Percentiles rank a stretch among this genome's conserved stretches.
These are phyloP conservation scores for Pinctada fucata DNA, from an alignment of 2,888 invertebrate species.

Conservation along the genomic window DNA sequence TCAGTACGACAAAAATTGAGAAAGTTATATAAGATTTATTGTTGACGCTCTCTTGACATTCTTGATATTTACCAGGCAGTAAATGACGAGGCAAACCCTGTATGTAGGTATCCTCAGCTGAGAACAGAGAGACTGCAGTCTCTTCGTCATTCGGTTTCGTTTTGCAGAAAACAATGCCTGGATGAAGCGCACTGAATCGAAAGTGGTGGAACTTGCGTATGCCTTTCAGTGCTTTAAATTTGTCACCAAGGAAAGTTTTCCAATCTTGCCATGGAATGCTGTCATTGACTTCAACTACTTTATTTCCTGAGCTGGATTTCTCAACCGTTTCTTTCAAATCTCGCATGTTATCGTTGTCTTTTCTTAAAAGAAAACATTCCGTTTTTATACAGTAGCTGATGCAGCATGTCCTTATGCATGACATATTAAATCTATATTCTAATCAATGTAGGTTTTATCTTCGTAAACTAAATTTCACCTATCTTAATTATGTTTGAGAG, in stretches of 20 bases:
- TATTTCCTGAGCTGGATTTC: neutral
- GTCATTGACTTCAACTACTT: neutral
- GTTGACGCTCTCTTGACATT: too few relatives aligned
- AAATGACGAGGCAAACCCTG: too few relatives aligned
- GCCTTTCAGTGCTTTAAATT: neutral
- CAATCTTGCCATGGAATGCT: neutral
- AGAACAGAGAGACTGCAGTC: neutral
- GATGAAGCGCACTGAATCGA: neutral
- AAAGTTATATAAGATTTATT: too few relatives aligned
- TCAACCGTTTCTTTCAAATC: neutral
- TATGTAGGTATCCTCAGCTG: too few relatives aligned
- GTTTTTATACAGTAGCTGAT: too few relatives aligned
- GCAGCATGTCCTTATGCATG: too few relatives aligned
- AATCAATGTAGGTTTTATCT: too few relatives aligned
- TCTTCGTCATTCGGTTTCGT: neutral
- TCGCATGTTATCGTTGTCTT: neutral
- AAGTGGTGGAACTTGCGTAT: slow-evolving; percentile 8
- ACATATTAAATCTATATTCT: too few relatives aligned
- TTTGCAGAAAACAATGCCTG: neutral
- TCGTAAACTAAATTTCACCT: too few relatives aligned
- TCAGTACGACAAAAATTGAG: too few relatives aligned
- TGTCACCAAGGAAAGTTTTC: neutral
- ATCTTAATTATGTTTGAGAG: too few relatives aligned
- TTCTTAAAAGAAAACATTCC: neutral
- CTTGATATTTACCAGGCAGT: too few relatives aligned